These are phyloP conservation scores for Climacteris rufus DNA, from an alignment of 2,113 vertebrate genomes.

Conservation along the genomic window DNA sequence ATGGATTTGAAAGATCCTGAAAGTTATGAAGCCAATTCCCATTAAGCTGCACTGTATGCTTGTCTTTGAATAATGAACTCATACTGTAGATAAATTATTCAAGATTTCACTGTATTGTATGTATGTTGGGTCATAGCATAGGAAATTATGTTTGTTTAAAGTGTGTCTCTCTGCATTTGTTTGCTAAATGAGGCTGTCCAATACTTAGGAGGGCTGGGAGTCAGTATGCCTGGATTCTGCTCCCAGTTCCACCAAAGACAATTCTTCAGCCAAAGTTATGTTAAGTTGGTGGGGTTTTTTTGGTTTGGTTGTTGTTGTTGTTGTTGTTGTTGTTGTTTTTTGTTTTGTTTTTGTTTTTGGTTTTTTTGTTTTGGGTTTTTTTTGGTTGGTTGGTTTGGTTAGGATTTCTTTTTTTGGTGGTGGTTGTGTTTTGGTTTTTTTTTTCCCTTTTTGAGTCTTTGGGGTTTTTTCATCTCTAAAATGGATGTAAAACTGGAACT, in stretches of 20 bases:
- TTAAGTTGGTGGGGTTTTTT: neutral
- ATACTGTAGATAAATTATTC: neutral
- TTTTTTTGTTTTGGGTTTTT: too few species aligned
- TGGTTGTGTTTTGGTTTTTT: neutral
- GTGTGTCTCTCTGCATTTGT: neutral
- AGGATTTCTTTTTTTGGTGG: neutral
- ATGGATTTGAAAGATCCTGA: neutral
- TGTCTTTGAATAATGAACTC: neutral
- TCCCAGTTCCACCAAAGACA: neutral
- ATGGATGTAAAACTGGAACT: neutral
- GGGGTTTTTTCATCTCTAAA: neutral
- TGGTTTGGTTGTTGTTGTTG: rapidly evolving
- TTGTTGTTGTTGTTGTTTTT: too few species aligned
- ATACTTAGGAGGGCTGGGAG: neutral
- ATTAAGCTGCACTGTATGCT: neutral
- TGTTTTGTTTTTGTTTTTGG: too few species aligned
- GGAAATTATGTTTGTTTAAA: neutral
- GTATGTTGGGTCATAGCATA: neutral
- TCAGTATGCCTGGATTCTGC: neutral
- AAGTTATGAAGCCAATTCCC: neutral
- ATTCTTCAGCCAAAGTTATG: neutral
- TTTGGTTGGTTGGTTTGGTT: neutral
- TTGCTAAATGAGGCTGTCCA: neutral
- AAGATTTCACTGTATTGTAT: neutral
- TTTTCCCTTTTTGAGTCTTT: neutral